phyloP scores from a whole-genome alignment of 2,113 vertebrate genomes.

The Axis porcinus region DNA sequence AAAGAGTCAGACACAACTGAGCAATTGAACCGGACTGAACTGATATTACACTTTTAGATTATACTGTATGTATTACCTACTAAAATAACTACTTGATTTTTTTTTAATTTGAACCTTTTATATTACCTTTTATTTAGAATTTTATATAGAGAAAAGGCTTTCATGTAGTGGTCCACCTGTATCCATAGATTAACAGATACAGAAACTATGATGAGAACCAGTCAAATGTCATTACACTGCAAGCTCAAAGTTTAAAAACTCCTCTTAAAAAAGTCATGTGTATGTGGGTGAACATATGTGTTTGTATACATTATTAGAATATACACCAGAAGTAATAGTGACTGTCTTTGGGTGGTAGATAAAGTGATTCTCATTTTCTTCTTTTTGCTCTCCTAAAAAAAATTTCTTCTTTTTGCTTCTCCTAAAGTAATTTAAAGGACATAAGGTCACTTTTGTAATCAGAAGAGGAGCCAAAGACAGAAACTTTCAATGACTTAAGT shows the following conservation, averaged over 20 bases:
- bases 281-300: background rate
- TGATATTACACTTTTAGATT: background rate
- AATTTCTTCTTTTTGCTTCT: background rate
- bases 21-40: background rate
- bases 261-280: background rate
- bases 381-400: background rate
- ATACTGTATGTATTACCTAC: background rate
- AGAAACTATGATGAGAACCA: background rate
- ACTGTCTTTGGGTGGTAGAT: background rate
- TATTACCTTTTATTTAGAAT: background rate
- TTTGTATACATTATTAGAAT: background rate
- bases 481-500: background rate
- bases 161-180: background rate
- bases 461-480: background rate
- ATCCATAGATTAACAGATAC: background rate
- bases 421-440: background rate
- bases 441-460: background rate
- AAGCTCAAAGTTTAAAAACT: background rate
- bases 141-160: background rate
- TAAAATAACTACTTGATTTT: background rate
- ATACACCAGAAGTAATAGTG: background rate
- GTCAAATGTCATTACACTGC: background rate
- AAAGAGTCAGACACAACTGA: background rate
- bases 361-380: background rate
- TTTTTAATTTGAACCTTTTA: background rate